phyloP scores from a whole-genome alignment of 2,888 invertebrate species.

The Meandrusa payeni region DNA sequence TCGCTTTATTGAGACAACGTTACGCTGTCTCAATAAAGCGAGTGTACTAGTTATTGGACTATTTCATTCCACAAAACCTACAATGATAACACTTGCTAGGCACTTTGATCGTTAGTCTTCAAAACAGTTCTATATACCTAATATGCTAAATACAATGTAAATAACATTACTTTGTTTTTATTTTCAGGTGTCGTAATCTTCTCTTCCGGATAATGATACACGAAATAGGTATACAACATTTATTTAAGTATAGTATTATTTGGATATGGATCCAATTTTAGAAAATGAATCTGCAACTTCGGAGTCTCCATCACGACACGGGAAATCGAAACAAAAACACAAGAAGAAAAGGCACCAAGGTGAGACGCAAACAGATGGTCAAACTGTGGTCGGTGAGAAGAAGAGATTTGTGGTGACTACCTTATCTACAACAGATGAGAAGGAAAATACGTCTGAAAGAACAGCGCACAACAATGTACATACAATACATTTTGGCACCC shows the following conservation, averaged over 20 bases:
- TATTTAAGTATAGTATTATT: slow-evolving; percentile 36
- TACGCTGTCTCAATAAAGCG: no score
- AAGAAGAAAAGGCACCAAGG: slow-evolving; percentile 63
- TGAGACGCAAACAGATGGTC: slow-evolving; percentile 53
- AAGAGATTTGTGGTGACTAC: slow-evolving; percentile 72
- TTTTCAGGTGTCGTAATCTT: slow-evolving; percentile 56
- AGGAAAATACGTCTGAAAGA: slow-evolving; percentile 51
- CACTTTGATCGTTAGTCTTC: no score
- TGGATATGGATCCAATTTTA: slow-evolving; percentile 73
- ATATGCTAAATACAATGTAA: no score
- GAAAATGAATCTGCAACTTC: slow-evolving; percentile 72
- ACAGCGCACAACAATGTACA: slow-evolving; percentile 64
- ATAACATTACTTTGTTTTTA: slow-evolving; percentile 37
- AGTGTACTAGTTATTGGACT: no score
- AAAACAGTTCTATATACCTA: no score
- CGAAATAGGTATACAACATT: slow-evolving; percentile 45
- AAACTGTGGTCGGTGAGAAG: slow-evolving; percentile 68
- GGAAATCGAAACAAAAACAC: slow-evolving; percentile 66
- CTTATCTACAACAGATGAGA: slow-evolving; percentile 56
- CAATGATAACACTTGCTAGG: no score
- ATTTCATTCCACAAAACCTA: no score
- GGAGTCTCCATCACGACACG: slow-evolving; percentile 63
- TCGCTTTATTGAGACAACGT: no score
- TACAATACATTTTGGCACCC: slow-evolving; percentile 74
- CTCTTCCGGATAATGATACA: slow-evolving; percentile 55